These are phyloP conservation scores for Pyrrhosoma nymphula DNA, from an alignment of 2,888 invertebrate genomes.

Conservation along the genomic window DNA sequence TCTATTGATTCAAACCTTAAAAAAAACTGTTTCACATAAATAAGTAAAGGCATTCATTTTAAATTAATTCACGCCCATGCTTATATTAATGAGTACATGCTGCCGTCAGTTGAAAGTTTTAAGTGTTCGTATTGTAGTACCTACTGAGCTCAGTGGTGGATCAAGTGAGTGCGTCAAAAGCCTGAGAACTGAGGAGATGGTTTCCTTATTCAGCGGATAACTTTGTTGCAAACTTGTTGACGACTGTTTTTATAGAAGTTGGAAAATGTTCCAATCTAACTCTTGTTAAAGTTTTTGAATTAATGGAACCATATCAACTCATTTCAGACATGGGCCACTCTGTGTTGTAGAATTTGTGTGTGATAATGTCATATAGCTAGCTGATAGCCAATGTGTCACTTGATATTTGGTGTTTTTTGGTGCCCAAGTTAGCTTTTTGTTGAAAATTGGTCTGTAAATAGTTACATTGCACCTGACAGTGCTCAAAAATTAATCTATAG, in stretches of 20 bases:
- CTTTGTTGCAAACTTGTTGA: slow-evolving; percentile 66
- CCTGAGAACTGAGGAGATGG: slow-evolving; percentile 42
- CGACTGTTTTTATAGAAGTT: slow-evolving; percentile 63
- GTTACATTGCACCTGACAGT: slow-evolving; percentile 66
- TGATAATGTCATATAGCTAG: slow-evolving; percentile 36
- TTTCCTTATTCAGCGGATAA: slow-evolving; percentile 52
- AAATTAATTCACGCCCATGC: neutral
- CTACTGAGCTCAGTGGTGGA: slow-evolving; percentile 10
- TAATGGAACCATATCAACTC: slow-evolving; percentile 63
- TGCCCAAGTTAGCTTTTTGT: slow-evolving; percentile 64
- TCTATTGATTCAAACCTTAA: neutral
- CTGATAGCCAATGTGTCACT: slow-evolving; percentile 59
- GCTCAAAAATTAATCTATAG: slow-evolving; percentile 65
- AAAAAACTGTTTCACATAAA: neutral
- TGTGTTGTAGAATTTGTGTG: slow-evolving; percentile 49
- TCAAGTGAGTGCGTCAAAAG: neutral
- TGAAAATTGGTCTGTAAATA: slow-evolving; percentile 65
- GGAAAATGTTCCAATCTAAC: slow-evolving; percentile 47
- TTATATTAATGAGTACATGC: neutral
- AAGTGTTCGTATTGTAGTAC: neutral
- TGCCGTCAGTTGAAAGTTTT: neutral
- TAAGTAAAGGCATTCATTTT: neutral
- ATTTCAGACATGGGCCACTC: slow-evolving; percentile 45
- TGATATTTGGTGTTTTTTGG: slow-evolving; percentile 62
- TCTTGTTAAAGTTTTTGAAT: slow-evolving; percentile 61